phyloP scores from a whole-genome alignment of 2,797 vertebrate species.

The Acomys russatus region DNA sequence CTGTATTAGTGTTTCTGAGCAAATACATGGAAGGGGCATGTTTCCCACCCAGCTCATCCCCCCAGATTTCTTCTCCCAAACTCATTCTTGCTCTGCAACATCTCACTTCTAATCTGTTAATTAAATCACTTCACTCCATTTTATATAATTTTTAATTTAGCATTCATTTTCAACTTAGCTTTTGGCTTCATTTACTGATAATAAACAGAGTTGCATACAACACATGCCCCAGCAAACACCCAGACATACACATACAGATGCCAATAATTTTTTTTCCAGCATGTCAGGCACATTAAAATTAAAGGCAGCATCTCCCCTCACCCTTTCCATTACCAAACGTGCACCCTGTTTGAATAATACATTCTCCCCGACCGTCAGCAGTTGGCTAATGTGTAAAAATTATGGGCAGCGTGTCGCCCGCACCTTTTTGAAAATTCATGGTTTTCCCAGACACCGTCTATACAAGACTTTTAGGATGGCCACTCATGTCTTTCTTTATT shows the following conservation, averaged over 20 bases:
- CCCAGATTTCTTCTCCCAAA: conserved; percentile 81
- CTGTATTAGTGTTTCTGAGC: conserved; percentile 81
- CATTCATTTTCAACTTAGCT: conserved; percentile 92
- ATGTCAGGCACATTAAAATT: conserved; percentile 89
- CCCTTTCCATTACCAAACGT: conserved; percentile 87
- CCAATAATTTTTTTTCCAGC: conserved; percentile 88
- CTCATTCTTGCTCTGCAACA: conserved; percentile 86
- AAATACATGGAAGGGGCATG: conserved; percentile 83
- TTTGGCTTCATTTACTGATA: conserved; percentile 92
- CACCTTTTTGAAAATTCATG: conserved; percentile 81
- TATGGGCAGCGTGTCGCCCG: conserved; percentile 73
- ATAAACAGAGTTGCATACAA: conserved; percentile 91
- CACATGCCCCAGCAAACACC: conserved; percentile 89
- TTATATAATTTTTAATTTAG: conserved; percentile 93
- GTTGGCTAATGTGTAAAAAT: conserved; percentile 79
- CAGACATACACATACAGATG: conserved; percentile 89
- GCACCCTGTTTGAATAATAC: conserved; percentile 85
- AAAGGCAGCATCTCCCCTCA: conserved; percentile 84
- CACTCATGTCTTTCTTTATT: not conserved
- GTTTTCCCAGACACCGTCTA: conserved; percentile 18
- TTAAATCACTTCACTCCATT: conserved; percentile 91
- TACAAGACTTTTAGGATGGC: conserved; percentile 34
- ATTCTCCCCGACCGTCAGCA: conserved; percentile 53
- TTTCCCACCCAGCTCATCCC: conserved; percentile 81
- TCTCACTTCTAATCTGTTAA: conserved; percentile 90